A percentile compares a stretch with the other conserved stretches of the same genome.
phyloP scores from a whole-genome alignment of 2,113 vertebrate species.

The Empidonax alnorum region DNA sequence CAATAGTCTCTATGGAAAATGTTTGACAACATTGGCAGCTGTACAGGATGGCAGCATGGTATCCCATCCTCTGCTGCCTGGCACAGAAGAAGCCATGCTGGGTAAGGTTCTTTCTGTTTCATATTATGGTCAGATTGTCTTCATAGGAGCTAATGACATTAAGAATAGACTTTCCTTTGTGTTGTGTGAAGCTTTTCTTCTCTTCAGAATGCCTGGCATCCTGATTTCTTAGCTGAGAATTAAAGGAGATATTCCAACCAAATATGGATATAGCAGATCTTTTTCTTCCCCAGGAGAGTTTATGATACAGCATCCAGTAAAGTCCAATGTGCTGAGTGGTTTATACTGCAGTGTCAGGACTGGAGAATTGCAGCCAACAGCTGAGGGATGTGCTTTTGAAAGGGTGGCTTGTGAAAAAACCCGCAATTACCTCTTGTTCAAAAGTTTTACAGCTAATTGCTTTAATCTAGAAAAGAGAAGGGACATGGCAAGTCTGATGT shows the following conservation, averaged over 20 bases:
- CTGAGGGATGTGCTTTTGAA: background rate
- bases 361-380: background rate
- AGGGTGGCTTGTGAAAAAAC: background rate
- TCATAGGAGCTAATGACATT: background rate
- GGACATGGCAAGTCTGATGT: background rate
- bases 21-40: slow-evolving; percentile 88
- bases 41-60: slow-evolving; percentile 91
- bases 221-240: background rate
- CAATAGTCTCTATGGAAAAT: slow-evolving; percentile 88
- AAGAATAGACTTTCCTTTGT: background rate
- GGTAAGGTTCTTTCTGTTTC: slow-evolving; percentile 74
- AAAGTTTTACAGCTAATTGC: background rate
- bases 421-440: background rate
- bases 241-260: background rate
- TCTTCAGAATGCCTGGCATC: background rate
- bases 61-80: slow-evolving; percentile 88
- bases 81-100: slow-evolving; percentile 87
- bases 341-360: background rate
- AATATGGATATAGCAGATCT: background rate
- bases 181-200: background rate
- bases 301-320: background rate
- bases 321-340: background rate
- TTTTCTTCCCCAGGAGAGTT: background rate
- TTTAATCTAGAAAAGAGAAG: background rate
- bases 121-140: background rate